phyloP scores from a whole-genome alignment of 2,113 vertebrate genomes.

The Nothoprocta perdicaria region DNA sequence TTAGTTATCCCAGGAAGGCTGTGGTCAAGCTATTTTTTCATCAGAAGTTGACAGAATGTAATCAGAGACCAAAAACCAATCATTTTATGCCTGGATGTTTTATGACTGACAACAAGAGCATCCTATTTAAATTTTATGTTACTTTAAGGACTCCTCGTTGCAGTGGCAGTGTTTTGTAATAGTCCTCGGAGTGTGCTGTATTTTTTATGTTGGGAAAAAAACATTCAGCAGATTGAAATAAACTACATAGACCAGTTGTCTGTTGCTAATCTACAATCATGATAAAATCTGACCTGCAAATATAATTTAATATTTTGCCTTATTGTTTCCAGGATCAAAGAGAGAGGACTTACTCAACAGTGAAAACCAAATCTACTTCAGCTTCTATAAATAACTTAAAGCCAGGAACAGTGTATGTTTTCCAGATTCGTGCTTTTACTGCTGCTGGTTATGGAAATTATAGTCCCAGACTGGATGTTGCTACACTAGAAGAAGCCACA shows the following conservation, averaged over 20 bases:
- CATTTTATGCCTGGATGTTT: conserved; percentile 53
- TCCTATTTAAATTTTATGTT: conserved; percentile 70
- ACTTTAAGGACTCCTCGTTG: conserved; percentile 44
- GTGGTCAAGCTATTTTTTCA: background rate
- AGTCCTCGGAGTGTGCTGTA: conserved; percentile 29
- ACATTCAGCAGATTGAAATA: conserved; percentile 59
- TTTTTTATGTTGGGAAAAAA: conserved; percentile 32
- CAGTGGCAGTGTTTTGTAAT: conserved; percentile 38
- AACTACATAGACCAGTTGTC: conserved; percentile 48
- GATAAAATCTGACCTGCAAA: conserved; percentile 66
- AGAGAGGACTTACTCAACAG: conserved; percentile 94
- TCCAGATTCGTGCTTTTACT: conserved; percentile 97
- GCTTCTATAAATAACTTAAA: conserved; percentile 96
- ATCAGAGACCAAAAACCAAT: conserved; percentile 34
- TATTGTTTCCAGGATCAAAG: conserved; percentile 90
- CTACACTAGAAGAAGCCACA: conserved; percentile 93
- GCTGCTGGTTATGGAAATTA: conserved; percentile 95
- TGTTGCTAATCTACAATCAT: conserved; percentile 38
- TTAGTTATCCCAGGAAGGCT: background rate
- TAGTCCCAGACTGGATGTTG: conserved; percentile 94
- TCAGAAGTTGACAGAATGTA: conserved; percentile 29
- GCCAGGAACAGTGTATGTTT: conserved; percentile 96
- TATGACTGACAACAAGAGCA: conserved; percentile 41
- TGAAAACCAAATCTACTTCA: conserved; percentile 94
- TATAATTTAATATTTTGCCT: conserved; percentile 48